Evolutionary conservation across 2,113 vertebrate species (phyloP), one percentile per base, ranked within the genome.

Genomic region (Carassius carassius): DNA sequence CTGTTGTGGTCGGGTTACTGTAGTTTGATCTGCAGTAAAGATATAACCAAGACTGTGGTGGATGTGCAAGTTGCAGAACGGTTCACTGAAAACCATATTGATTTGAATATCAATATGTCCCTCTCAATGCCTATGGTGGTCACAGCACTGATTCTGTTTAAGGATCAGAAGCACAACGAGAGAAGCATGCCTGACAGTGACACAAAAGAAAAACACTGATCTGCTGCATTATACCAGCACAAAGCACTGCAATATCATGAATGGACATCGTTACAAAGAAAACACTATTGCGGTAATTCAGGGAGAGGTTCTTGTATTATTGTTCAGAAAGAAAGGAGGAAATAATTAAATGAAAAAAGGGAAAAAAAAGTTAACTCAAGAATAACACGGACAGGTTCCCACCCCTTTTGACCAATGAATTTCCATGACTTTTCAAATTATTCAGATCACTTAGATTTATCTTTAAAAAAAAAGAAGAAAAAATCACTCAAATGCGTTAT

Each of bases 231-330:
- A 8, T 78, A 41, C 5, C 32, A 17, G 56, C 12, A 78, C 76
- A 78, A 62, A 78, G 56, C 56, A 23, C n/a, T 49, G 41, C 32
- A 23, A 21, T 23, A 23, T 78, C 41, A 49, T 25, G 21, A 74
- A 47, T 74, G 72, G 72, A 74, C 72, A 25, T 23, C n/a, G 5
- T 44, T 78, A 78, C 76, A 78, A 78, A 78, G 29, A 58, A 6
- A n/a, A 47, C 9, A 19, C 51, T 41, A 77, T 8, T 35, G 11
- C 1, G 5, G 56, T 41, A 23, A 58, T 37, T 62, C 13, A 44
- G 76, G 56, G 35, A 60, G 19, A 58, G 54, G 76, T 60, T 78
- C 9, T 60, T n/a, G 41, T 37, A n/a, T 58, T 23, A 37, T 44
- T 62, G 76, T 62, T 16, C 35, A 23, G 35, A 3, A 14, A 65